Evolutionary conservation across 2,888 invertebrate species (phyloP), one percentile per base, ranked within the genome.

Genomic region (Elysia crispata): DNA sequence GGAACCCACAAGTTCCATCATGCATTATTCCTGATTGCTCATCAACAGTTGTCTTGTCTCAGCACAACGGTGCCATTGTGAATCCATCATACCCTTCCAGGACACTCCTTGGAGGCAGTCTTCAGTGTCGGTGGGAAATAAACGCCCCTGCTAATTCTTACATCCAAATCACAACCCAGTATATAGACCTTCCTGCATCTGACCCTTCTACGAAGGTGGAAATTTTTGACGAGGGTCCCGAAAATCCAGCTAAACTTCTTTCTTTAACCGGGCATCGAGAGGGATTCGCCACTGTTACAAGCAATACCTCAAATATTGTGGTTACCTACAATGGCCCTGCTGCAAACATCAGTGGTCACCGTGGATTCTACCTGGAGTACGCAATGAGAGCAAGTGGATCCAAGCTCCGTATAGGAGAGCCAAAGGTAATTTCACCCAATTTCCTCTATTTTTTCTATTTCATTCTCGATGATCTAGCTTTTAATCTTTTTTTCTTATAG

Each of bases 281-380:
- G n/a, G 13, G 41, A 6, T 50, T 33, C 6, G 30, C 3, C 0
- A 62, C 25, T 13, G 64, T 74, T 20, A 67, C 15, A 11, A 74
- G 76, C 73, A 30, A 28, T 25, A 57, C 76, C 5, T 57, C 33
- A 18, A 30, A 18, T 23, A 74, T 82, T 18, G 18, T 15, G 1
- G 75, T 80, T 5, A 30, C 41, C 1, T 82, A 79, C 69, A 25
- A 18, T 6, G 75, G 79, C 1, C 54, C 77, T 30, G 13, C 1
- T 6, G 1, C 3, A 0, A 30, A 72, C 49, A 20, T 41, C 60
- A 70, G 20, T 20, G 70, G 60, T 20, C 49, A 73, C n/a, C 57
- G 28, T 0, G 79, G 79, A 1, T 81, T 81, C 41, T 79, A 66
- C 57, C 5, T 81, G 18, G 69, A 64, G 20, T 81, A 81, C 50